These are phyloP conservation scores for Sparus aurata DNA, from an alignment of 2,797 vertebrate species.

Conservation along the genomic window DNA sequence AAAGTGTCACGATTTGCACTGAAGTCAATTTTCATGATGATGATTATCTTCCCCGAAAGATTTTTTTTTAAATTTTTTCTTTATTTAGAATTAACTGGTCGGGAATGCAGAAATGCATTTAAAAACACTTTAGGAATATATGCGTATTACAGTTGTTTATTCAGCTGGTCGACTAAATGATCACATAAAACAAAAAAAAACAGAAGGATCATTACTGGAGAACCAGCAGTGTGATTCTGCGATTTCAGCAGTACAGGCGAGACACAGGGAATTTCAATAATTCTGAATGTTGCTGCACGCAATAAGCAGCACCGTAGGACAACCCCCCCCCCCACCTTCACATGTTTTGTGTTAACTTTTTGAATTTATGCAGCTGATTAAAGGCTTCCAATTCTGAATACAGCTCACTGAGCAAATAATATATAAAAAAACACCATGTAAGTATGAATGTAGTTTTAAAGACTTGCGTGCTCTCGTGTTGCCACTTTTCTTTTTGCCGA, in stretches of 20 bases:
- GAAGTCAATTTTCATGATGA: not conserved
- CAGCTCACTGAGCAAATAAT: constrained; percentile 5
- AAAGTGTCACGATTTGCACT: not conserved
- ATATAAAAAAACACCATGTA: constrained; percentile 2
- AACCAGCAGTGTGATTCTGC: not conserved
- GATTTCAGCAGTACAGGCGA: not conserved
- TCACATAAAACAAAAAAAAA: not conserved
- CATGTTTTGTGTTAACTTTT: constrained; percentile 15
- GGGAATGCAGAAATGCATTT: constrained; percentile 14
- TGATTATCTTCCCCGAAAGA: not conserved
- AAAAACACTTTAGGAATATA: constrained; percentile 10
- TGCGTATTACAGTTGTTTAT: constrained; percentile 28
- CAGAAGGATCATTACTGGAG: constrained; percentile 1
- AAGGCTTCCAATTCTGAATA: constrained; percentile 6
- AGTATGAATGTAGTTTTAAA: not conserved
- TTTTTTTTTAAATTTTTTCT: not conserved
- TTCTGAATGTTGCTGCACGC: not conserved
- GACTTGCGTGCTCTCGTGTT: constrained; percentile 2
- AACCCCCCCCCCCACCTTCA: not conserved
- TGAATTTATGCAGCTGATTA: constrained; percentile 9
- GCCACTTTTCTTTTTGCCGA: constrained; percentile 47
- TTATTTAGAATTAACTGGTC: not conserved
- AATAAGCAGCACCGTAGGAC: not conserved
- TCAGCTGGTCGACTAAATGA: constrained; percentile 36
- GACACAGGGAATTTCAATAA: not conserved